Evolutionary conservation across 2,888 invertebrate species (phyloP).

Genomic region (Spodoptera littoralis): DNA sequence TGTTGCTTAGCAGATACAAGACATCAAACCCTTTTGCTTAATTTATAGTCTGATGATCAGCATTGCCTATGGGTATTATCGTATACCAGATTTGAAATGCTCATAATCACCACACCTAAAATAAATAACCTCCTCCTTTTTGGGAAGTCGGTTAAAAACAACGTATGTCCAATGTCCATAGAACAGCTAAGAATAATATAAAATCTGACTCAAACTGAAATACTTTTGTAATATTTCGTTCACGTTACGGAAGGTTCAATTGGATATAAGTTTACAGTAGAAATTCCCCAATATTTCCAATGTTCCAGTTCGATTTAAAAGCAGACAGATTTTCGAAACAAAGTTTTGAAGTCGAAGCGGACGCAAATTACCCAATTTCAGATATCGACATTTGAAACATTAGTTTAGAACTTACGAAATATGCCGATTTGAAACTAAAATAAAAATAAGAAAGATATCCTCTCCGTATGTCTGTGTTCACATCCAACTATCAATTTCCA

Average conservation of each 20-base stretch:
- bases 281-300: conserved; percentile 10
- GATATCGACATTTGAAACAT: conserved; percentile 6
- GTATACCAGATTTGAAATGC: too few relatives aligned
- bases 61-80: too few relatives aligned
- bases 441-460: not conserved
- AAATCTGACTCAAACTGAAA: conserved; percentile 34
- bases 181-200: conserved; percentile 27
- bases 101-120: not conserved
- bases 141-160: too few relatives aligned
- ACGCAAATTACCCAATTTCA: conserved; percentile 1
- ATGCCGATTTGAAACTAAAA: not conserved
- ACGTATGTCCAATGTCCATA: conserved; percentile 13
- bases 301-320: too few relatives aligned
- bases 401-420: not conserved
- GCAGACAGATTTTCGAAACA: conserved; percentile 22
- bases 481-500: conserved; percentile 36
- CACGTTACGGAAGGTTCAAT: conserved; percentile 32
- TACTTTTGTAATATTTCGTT: conserved; percentile 51
- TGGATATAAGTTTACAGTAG: conserved; percentile 29
- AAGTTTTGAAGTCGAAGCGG: conserved; percentile 4
- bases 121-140: too few relatives aligned
- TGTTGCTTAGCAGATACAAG: too few relatives aligned
- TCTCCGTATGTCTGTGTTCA: conserved; percentile 2
- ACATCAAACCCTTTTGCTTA: too few relatives aligned
- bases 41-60: too few relatives aligned